Conservation (phyloP, 2,888 invertebrate genomes). For the Callyntrura sp. region DNA sequence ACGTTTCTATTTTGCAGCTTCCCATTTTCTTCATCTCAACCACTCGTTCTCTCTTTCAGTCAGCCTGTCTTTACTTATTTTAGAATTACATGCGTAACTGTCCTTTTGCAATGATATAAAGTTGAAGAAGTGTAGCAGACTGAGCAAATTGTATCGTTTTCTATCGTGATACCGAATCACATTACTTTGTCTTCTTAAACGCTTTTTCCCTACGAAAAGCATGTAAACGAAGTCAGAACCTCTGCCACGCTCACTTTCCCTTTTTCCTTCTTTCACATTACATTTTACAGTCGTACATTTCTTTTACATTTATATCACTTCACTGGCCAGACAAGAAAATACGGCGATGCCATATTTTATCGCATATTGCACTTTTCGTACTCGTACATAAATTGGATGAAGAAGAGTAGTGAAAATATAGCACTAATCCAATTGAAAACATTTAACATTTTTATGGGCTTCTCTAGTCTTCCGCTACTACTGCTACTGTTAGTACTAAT, state of each 20-base stretch:
- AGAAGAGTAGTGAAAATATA: constrained; percentile 48
- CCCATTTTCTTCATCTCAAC: constrained; percentile 22
- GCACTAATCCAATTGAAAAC: constrained; percentile 72
- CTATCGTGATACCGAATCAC: constrained; percentile 72
- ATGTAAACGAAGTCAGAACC: not conserved
- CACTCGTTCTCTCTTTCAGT: constrained; percentile 14
- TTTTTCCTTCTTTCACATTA: constrained; percentile 55
- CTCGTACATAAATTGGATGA: constrained; percentile 48
- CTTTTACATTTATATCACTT: constrained; percentile 69
- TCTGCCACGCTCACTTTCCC: not conserved
- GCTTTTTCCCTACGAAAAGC: constrained; percentile 25
- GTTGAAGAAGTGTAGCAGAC: constrained; percentile 61
- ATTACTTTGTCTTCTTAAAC: constrained; percentile 72
- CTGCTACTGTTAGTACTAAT: no score
- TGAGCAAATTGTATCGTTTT: constrained; percentile 71
- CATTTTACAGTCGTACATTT: constrained; percentile 64
- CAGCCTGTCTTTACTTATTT: constrained; percentile 11
- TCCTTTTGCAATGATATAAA: constrained; percentile 70
- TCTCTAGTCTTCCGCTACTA: constrained; percentile 46
- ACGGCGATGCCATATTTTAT: constrained; percentile 5
- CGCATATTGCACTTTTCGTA: not conserved
- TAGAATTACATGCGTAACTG: constrained; percentile 72
- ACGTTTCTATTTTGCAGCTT: constrained; percentile 45
- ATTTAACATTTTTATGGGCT: constrained; percentile 70
- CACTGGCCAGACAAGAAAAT: constrained; percentile 35